Base-by-base conservation (phyloP, 2,888 invertebrate species). In the Morpho deidamia region DNA sequence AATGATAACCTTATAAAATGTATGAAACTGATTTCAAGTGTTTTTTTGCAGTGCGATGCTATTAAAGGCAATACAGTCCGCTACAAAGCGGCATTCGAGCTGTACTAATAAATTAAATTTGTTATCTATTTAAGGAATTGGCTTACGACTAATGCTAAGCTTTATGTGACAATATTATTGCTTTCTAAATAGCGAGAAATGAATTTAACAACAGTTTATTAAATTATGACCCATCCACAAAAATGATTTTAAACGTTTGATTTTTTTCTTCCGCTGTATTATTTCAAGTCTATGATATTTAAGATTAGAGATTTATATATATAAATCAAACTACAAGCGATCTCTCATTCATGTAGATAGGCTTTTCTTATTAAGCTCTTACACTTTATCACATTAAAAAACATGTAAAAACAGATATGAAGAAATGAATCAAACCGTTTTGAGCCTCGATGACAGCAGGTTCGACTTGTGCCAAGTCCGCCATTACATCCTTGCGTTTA, bases 371-470 rank as follows among this genome's bases (percentile, higher is more conserved):
- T 44, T 3, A 48, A 48, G 44, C 43, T 48, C 43, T 37, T 7
- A 33, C 35, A 34, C 10, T 12, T 34, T 12, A 44, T 43, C 40
- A 43, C 38, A 49, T 14, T 14, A 14, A 50, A 50, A 40, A 40
- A 57, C 34, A 48, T 11, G 46, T 11, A 57, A 8, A 58, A 44
- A 48, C 10, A 44, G 34, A 42, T 37, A 38, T 34, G 50, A 56
- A 12, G 38, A 53, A 58, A 56, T 75, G 75, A 69, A 69, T 70
- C 89, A 86, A 91, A 96, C 96, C 98, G 90, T 95, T 96, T 91
- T 99, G 99, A 37, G 99, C 99, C 68, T 99, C 99, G 70, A 97
- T 95, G 66, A 99, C 99, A 60, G 99, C 99, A 0, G 99, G 99
- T 84, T 99, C 99, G 49, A 99, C 99, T 86, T 97, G 94, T 1